Base-by-base conservation (phyloP, 2,113 vertebrate species). In the Turnix velox region DNA sequence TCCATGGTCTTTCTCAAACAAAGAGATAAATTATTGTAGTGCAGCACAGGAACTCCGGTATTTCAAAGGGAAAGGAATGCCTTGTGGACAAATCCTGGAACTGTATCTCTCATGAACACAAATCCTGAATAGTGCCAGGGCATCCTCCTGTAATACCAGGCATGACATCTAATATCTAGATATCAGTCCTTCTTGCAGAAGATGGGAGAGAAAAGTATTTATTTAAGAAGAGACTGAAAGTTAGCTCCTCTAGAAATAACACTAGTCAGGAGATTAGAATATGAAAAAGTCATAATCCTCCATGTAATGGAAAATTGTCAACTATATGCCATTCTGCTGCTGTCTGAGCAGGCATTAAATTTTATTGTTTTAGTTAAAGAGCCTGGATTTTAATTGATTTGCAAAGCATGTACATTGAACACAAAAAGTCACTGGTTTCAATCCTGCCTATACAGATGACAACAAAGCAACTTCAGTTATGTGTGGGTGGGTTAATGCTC, bases 381-480 rank as follows among this genome's bases (percentile, higher is more conserved):
- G 20, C n/a, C 46, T 55, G 71, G 6, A 20, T 31, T 86, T 76
- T 39, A 91, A 76, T 10, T 25, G 14, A 68, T 54, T 62, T 86
- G 57, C 40, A 45, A 79, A 87, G 37, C 18, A 30, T 10, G 8
- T 33, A 49, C 39, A 18, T 7, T 11, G 23, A 94, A 81, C 49
- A 76, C 73, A 80, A 39, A 33, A 31, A 48, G 16, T 24, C 65
- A 30, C 33, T n/a, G 14, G 6, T 12, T 88, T 73, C 51, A 72
- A 54, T 63, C 35, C 8, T 80, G 43, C 48, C 69, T 19, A 68
- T 23, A 45, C n/a, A 58, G 54, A 57, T 6, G 23, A 7, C 18
- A 65, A 75, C 45, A 65, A 93, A 94, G 43, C 42, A 81, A 78
- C 35, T 65, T 72, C 49, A 93, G 7, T 69, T 62, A 68, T 75